These are phyloP conservation scores for Sinocyclocheilus anshuiensis DNA, from an alignment of 2,113 vertebrate genomes.

Conservation along the genomic window DNA sequence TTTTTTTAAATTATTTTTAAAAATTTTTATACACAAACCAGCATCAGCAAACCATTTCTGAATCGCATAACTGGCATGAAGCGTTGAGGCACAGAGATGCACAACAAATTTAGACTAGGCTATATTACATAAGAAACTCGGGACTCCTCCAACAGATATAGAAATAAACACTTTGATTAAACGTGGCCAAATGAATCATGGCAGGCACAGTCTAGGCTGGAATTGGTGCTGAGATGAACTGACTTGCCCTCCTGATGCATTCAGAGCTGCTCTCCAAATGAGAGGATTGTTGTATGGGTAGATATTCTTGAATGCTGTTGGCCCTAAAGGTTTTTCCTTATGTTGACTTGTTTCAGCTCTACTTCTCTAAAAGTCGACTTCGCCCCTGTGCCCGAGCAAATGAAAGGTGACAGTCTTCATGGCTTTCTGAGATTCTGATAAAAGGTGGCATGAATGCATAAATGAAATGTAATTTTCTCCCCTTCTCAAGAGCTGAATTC, in stretches of 20 bases:
- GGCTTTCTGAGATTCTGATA: slow-evolving; percentile 37
- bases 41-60: slow-evolving; percentile 4
- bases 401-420: slow-evolving; percentile 30
- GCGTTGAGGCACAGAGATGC: neutral
- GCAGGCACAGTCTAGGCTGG: slow-evolving; percentile 25
- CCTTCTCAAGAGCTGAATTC: slow-evolving; percentile 5
- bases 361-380: slow-evolving; percentile 11
- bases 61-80: slow-evolving; percentile 13
- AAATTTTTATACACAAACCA: neutral
- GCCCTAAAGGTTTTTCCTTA: slow-evolving; percentile 21
- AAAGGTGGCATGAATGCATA: slow-evolving; percentile 25
- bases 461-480: slow-evolving; percentile 27
- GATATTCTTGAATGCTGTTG: slow-evolving; percentile 10
- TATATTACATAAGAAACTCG: slow-evolving; percentile 22
- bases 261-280: neutral
- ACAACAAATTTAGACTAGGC: slow-evolving; percentile 37
- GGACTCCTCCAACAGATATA: slow-evolving; percentile 12
- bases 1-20: neutral
- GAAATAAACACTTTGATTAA: slow-evolving; percentile 38
- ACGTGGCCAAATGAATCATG: slow-evolving; percentile 31
- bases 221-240: slow-evolving; percentile 34
- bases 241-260: slow-evolving; percentile 34
- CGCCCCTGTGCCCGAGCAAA: neutral
- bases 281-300: neutral
- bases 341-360: slow-evolving; percentile 34